These are phyloP conservation scores for Silvanus unidentatus DNA, from an alignment of 2,888 invertebrate species.

Conservation along the genomic window DNA sequence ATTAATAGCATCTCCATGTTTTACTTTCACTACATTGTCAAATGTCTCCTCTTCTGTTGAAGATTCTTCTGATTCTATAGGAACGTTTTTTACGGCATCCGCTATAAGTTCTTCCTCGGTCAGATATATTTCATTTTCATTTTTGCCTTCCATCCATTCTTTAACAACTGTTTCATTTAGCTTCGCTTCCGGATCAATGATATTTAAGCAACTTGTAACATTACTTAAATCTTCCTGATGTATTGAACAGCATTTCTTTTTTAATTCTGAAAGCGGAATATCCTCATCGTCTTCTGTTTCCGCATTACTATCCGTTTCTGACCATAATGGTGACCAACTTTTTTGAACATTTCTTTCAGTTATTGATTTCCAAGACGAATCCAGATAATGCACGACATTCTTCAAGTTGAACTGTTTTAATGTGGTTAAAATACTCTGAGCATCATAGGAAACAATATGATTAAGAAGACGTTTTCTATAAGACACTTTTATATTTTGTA, in stretches of 20 bases:
- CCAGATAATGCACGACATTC: not conserved
- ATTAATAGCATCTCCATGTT: not conserved
- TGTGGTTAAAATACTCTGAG: not conserved
- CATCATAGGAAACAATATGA: not conserved
- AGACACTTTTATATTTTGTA: not conserved
- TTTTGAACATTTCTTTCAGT: not conserved
- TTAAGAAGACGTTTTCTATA: constrained; percentile 10
- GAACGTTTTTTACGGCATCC: too few species aligned
- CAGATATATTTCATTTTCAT: too few species aligned
- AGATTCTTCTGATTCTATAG: not conserved
- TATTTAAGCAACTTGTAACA: too few species aligned
- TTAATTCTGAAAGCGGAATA: not conserved
- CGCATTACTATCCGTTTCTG: not conserved
- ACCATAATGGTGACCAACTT: not conserved
- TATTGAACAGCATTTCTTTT: not conserved
- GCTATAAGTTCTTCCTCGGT: not conserved
- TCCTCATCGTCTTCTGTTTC: not conserved
- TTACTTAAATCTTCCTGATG: too few species aligned
- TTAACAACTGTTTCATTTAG: too few species aligned
- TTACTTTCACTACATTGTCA: not conserved
- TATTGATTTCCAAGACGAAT: not conserved
- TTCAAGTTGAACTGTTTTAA: not conserved
- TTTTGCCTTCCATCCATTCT: too few species aligned
- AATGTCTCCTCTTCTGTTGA: too few species aligned
- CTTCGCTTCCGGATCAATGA: too few species aligned